Evolutionary conservation across 2,797 vertebrate genomes (phyloP).

Genomic region (Alca torda): DNA sequence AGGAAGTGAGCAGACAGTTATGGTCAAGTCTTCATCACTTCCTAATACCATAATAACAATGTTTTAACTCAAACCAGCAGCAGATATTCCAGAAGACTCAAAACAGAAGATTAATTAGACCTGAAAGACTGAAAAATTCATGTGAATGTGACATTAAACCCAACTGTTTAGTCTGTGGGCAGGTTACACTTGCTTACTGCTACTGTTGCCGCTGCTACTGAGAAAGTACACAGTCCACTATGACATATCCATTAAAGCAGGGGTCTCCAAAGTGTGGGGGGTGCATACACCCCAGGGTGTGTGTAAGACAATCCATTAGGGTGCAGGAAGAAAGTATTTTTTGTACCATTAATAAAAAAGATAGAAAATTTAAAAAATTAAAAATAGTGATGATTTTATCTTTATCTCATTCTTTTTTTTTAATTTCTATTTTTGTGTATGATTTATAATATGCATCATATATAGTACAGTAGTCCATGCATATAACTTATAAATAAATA

Average conservation of each 20-base stretch:
- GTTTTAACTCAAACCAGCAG: not conserved
- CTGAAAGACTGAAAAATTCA: not conserved
- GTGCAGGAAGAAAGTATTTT: not conserved
- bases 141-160: not conserved
- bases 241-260: not conserved
- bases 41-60: not conserved
- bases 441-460: not conserved
- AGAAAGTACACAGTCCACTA: not conserved
- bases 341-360: not conserved
- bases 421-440: not conserved
- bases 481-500: not conserved
- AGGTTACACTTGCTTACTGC: not conserved
- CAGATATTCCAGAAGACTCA: not conserved
- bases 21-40: conserved; percentile 25
- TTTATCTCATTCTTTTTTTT: not conserved
- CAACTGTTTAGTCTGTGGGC: not conserved
- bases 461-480: no score
- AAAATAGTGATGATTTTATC: not conserved
- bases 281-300: fast-evolving
- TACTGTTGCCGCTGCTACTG: not conserved
- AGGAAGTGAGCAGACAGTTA: conserved; percentile 23
- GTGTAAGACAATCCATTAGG: not conserved
- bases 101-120: not conserved
- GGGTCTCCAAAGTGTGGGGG: not conserved
- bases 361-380: not conserved